Evolutionary conservation across 2,888 invertebrate species (phyloP), one percentile per base, ranked within the genome.

Genomic region (Sinohyriopsis cumingii): DNA sequence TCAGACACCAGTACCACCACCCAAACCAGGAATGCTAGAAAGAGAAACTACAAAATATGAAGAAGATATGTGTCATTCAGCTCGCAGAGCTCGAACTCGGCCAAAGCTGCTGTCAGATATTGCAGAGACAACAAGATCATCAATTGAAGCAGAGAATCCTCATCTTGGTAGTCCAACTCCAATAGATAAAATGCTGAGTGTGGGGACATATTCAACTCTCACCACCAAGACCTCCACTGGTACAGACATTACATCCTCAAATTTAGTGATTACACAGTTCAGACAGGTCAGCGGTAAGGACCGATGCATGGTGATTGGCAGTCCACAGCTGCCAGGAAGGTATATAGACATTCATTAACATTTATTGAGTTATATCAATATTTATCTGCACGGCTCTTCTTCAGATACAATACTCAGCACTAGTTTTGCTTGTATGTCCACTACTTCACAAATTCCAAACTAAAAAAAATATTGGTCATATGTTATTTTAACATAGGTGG

Each of bases 191-290:
- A 74, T 87, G 75, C 59, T 85, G 63, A 78, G 81, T 67, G 65
- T 77, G 4, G 80, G 85, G 54, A 82, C 84, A 5, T 81, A 84
- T 68, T 77, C 84, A n/a, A 88, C 87, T 7, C 60, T 88, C 53
- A 84, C 86, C 28, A 82, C 84, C 24, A 72, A 69, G 63, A 89
- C 88, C 3, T 83, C 86, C 22, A 89, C 88, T 15, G 85, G 85
- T 15, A 88, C 88, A 3, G 88, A 88, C 69, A 84, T 89, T 55
- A 81, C 82, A 18, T 75, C 77, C 25, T 87, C 87, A 9, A 75
- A 72, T 59, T 73, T 73, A 28, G 72, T 65, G 12, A 79, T 88
- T 19, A 78, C 87, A 12, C 78, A 84, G 61, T 89, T 80, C 71
- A 74, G 79, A 33, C 89, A 89, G 77, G 81, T 89, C 65, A 84